phyloP scores from a whole-genome alignment of 2,888 invertebrate genomes.

The Drosophila paramelanica region DNA sequence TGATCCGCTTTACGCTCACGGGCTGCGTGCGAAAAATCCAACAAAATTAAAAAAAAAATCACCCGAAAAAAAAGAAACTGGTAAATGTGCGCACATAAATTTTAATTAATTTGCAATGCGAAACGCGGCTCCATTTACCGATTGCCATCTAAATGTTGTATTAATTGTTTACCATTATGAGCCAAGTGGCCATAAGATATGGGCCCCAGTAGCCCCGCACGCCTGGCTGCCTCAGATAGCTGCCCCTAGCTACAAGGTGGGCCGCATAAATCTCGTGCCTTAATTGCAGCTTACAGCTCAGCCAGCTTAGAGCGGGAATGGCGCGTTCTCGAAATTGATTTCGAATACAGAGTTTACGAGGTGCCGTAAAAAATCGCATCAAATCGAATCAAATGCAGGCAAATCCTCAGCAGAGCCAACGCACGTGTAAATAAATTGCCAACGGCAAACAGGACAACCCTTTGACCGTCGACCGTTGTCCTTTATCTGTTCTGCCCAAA shows the following conservation, averaged over 20 bases:
- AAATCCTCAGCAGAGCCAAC: conserved; percentile 54
- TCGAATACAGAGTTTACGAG: conserved; percentile 59
- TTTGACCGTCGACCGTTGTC: conserved; percentile 49
- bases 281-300: conserved; percentile 56
- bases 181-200: conserved; percentile 28
- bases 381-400: conserved; percentile 68
- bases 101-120: conserved; percentile 47
- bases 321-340: conserved; percentile 62
- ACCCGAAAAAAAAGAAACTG: background rate
- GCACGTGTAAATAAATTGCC: conserved; percentile 78
- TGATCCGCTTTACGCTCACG: conserved; percentile 68
- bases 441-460: conserved; percentile 49
- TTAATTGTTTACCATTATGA: conserved; percentile 66
- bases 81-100: conserved; percentile 47
- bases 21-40: conserved; percentile 50
- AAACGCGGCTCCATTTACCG: conserved; percentile 14
- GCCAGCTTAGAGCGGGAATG: conserved; percentile 24
- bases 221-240: conserved; percentile 38
- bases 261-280: conserved; percentile 39
- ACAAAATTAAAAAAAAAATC: background rate
- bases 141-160: conserved; percentile 68
- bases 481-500: conserved; percentile 62
- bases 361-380: conserved; percentile 73
- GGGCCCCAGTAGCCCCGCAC: conserved; percentile 9
- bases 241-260: conserved; percentile 13